These are phyloP conservation scores for Megaptera novaeangliae DNA, from an alignment of 2,113 vertebrate species.

Conservation along the genomic window DNA sequence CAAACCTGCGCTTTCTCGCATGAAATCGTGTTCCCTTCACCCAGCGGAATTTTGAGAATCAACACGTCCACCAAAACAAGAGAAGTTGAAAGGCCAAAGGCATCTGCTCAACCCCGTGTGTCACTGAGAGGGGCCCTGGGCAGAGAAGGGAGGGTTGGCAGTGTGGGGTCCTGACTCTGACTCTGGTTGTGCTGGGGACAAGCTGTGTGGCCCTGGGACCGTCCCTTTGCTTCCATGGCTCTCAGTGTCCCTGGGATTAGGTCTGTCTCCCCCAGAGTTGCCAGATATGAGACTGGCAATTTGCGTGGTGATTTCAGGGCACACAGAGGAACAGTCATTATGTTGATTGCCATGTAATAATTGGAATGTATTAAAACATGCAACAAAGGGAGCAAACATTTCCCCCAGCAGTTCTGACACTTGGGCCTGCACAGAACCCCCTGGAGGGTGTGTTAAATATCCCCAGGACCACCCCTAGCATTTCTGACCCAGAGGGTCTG, in stretches of 20 bases:
- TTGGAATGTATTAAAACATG: background rate
- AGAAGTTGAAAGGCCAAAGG: background rate
- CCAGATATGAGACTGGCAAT: no score
- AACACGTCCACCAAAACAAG: background rate
- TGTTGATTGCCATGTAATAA: background rate
- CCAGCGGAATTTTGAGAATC: background rate
- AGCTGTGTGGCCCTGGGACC: background rate
- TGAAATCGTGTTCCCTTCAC: background rate
- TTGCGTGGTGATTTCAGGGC: background rate
- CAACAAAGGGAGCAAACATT: background rate
- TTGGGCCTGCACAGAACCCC: no score
- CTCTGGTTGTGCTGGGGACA: background rate
- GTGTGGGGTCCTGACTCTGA: background rate
- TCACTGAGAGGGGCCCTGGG: background rate
- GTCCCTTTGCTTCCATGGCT: background rate
- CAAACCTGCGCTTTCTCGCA: background rate
- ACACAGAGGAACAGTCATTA: background rate
- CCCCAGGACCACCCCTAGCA: background rate
- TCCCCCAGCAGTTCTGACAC: background rate
- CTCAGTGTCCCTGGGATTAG: background rate
- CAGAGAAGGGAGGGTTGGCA: background rate
- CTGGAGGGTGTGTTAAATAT: background rate
- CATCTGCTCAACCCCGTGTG: fast-evolving
- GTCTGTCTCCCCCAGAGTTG: background rate
- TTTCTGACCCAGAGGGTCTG: background rate